Base-by-base conservation (phyloP, 2,797 vertebrate genomes). In the Chelon labrosus region DNA sequence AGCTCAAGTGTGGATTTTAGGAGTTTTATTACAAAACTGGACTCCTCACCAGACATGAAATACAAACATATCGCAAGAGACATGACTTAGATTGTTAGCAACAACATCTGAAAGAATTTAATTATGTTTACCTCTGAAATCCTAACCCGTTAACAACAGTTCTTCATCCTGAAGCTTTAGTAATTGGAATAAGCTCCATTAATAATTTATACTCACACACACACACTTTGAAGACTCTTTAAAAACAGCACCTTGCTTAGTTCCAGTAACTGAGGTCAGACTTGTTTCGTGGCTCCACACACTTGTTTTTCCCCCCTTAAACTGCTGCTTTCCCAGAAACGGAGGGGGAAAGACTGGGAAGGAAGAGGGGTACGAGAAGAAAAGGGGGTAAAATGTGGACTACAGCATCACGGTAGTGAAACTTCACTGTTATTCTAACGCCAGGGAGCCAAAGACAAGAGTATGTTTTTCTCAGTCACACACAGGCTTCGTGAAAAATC, bases 271-370 rank as follows among this genome's bases (percentile, higher is more conserved):
- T 82, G 73, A 77, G 79, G 62, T 85, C 80, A 82, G 77, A 83
- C 78, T 80, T 87, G 84, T 84, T 85, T 83, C 82, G 88, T 85
- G 85, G 84, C 84, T 90, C 70, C 77, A 77, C 89, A 39, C 90
- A 79, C 89, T 91, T 89, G 87, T 88, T 88, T 81, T 87, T 82
- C 77, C 84, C 77, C 80, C 88, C 76, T 85, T 83, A 80, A 89
- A 84, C 74, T 89, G 78, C 75, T 72, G 73, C 88, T 86, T 91
- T 93, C 88, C 86, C 85, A 85, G 85, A 91, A 86, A 84, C 79
- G 55, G 73, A 83, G 76, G 70, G 85, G 76, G 66, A 77, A 86
- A 73, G 46, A 54, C 68, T 69, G 78, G 75, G 65, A 47, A 70
- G 73, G 83, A 68, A 77, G 84, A 82, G 59, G 83, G 79, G 47